Percentiles rank a stretch among this genome's conserved stretches.
These are phyloP conservation scores for Microctenopoma stevenorrisi DNA, from an alignment of 2,797 vertebrate genomes.

Conservation along the genomic window DNA sequence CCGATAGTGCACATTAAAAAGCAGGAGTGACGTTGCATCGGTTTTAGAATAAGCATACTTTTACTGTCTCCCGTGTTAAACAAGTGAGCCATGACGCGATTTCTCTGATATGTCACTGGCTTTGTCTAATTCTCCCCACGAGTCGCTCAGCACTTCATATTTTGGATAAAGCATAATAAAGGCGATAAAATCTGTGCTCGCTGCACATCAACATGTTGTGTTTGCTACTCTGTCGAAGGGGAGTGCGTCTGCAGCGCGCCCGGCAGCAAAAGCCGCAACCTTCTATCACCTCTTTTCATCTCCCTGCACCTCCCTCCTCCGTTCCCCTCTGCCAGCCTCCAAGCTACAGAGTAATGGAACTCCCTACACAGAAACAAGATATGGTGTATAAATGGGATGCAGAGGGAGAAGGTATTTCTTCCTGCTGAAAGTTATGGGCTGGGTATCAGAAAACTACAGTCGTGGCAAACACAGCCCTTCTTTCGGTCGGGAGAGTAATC, in stretches of 20 bases:
- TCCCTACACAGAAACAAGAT: conserved; percentile 77
- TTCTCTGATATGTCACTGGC: conserved; percentile 36
- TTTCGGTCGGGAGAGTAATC: conserved; percentile 73
- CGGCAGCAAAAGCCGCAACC: conserved; percentile 58
- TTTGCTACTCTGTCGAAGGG: conserved; percentile 52
- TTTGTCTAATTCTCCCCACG: conserved; percentile 43
- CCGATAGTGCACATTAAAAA: conserved; percentile 26
- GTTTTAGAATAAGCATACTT: not conserved
- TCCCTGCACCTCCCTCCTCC: conserved; percentile 42
- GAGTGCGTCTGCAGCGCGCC: conserved; percentile 42
- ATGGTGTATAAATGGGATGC: conserved; percentile 80
- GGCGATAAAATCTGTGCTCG: conserved; percentile 73
- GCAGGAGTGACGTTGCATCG: conserved; percentile 19
- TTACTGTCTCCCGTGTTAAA: conserved; percentile 23
- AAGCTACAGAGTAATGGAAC: conserved; percentile 78
- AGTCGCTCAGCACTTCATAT: conserved; percentile 48
- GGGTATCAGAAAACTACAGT: conserved; percentile 73
- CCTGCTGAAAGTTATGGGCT: conserved; percentile 72
- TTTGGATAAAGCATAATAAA: conserved; percentile 68
- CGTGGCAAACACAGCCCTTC: conserved; percentile 59
- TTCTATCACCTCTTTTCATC: conserved; percentile 75
- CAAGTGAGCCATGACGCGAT: conserved; percentile 41
- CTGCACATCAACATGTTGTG: conserved; percentile 60
- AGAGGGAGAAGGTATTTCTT: conserved; percentile 76
- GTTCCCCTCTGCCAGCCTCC: conserved; percentile 57